phyloP scores from a whole-genome alignment of 1,140 invertebrate genomes.

The Aphelenchoides besseyi region DNA sequence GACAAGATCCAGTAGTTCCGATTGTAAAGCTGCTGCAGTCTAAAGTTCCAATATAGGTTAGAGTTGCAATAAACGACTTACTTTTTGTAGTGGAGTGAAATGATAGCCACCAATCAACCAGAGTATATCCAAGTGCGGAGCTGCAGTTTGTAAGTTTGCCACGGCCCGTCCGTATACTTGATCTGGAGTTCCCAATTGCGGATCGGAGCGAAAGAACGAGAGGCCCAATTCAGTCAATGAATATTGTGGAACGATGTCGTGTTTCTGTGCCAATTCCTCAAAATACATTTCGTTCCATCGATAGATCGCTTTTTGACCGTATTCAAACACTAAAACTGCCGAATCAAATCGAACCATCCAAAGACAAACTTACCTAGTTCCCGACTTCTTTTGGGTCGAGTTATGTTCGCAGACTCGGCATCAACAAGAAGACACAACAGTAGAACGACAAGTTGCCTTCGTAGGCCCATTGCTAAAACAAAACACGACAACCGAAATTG shows the following conservation, averaged over 20 bases:
- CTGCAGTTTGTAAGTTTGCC: neutral
- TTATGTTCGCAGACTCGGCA: neutral
- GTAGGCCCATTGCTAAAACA: too few relatives aligned
- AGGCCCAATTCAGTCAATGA: neutral
- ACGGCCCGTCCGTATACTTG: constrained; percentile 2
- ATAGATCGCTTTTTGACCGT: neutral
- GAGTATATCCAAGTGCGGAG: neutral
- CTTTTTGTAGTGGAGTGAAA: neutral
- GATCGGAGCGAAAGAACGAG: neutral
- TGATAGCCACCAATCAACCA: constrained; percentile 9
- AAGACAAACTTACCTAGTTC: neutral
- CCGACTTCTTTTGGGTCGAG: neutral
- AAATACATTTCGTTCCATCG: constrained; percentile 6
- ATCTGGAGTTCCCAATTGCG: neutral
- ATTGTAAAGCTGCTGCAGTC: neutral
- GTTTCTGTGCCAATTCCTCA: neutral
- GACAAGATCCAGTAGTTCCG: neutral
- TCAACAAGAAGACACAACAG: neutral
- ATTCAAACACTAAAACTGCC: constrained; percentile 1
- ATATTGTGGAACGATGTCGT: neutral
- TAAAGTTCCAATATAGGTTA: neutral
- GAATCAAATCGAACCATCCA: neutral
- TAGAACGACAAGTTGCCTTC: too few relatives aligned
- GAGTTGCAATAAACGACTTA: too few relatives aligned
- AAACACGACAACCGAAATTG: neutral